Conservation (phyloP, 1,140 invertebrate genomes). For the Hetaerina americana region DNA sequence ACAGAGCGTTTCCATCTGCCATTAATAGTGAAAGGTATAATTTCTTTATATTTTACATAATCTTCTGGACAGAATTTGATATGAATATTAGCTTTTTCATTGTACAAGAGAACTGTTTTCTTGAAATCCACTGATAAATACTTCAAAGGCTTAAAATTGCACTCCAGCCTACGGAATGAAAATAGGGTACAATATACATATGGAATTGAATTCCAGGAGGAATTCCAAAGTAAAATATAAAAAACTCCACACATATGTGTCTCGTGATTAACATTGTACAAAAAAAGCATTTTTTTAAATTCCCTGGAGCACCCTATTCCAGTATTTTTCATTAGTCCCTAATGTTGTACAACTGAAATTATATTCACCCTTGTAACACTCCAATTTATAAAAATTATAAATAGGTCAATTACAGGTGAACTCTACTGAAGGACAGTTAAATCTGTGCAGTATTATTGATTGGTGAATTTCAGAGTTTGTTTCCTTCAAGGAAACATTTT, state of each 20-base stretch:
- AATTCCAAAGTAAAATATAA: not conserved
- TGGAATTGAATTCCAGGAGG: not conserved
- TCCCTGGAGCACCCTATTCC: not conserved
- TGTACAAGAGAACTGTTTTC: not conserved
- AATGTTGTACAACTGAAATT: too few relatives aligned
- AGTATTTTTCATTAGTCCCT: too few relatives aligned
- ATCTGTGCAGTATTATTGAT: too few relatives aligned
- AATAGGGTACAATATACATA: not conserved
- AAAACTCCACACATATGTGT: not conserved
- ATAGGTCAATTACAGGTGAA: too few relatives aligned
- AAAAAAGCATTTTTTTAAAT: not conserved
- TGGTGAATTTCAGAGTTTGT: too few relatives aligned
- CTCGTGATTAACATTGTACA: not conserved
- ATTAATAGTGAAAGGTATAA: not conserved
- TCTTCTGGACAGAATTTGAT: not conserved
- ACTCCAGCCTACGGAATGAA: not conserved
- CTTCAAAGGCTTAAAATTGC: not conserved
- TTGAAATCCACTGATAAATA: not conserved
- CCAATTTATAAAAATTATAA: too few relatives aligned
- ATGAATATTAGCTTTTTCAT: not conserved
- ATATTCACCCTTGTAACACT: too few relatives aligned
- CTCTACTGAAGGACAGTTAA: too few relatives aligned
- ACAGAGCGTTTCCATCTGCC: not conserved
- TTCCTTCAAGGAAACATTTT: too few relatives aligned
- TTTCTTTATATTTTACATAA: not conserved